Evolutionary conservation across 2,888 invertebrate genomes (phyloP).

Genomic region (Junonia oenone): DNA sequence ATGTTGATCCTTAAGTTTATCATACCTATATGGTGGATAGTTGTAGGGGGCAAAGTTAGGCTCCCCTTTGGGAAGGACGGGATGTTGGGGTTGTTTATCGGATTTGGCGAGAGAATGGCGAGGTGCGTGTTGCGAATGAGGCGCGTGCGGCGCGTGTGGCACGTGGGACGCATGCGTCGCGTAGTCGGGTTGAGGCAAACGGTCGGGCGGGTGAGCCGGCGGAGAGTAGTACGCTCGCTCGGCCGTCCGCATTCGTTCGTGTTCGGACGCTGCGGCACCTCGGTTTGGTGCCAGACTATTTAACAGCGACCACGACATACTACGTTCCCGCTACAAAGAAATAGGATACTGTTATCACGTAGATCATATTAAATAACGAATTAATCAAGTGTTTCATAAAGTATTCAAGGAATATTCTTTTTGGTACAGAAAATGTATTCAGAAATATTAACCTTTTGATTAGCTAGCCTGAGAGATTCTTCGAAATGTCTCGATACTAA

Average conservation of each 20-base stretch:
- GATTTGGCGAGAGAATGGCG: slow-evolving; percentile 53
- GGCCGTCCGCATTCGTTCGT: slow-evolving; percentile 46
- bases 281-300: slow-evolving; percentile 71
- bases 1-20: slow-evolving; percentile 81
- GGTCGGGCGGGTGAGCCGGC: slow-evolving; percentile 37
- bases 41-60: slow-evolving; percentile 84
- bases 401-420: slow-evolving; percentile 4
- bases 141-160: slow-evolving; percentile 41
- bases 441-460: slow-evolving; percentile 82
- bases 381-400: neutral
- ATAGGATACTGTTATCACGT: slow-evolving; percentile 17
- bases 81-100: slow-evolving; percentile 54
- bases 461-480: slow-evolving; percentile 88
- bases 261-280: slow-evolving; percentile 45
- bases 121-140: slow-evolving; percentile 48
- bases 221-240: slow-evolving; percentile 51
- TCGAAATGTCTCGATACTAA: slow-evolving; percentile 94
- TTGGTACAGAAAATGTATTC: neutral
- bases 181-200: slow-evolving; percentile 43
- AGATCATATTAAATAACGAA: neutral
- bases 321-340: slow-evolving; percentile 69
- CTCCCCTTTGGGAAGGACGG: slow-evolving; percentile 80
- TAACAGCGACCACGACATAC: slow-evolving; percentile 78
- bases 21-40: slow-evolving; percentile 82
- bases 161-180: slow-evolving; percentile 43